These are phyloP conservation scores for Sturmia bella DNA, from an alignment of 2,888 invertebrate genomes.

Conservation along the genomic window DNA sequence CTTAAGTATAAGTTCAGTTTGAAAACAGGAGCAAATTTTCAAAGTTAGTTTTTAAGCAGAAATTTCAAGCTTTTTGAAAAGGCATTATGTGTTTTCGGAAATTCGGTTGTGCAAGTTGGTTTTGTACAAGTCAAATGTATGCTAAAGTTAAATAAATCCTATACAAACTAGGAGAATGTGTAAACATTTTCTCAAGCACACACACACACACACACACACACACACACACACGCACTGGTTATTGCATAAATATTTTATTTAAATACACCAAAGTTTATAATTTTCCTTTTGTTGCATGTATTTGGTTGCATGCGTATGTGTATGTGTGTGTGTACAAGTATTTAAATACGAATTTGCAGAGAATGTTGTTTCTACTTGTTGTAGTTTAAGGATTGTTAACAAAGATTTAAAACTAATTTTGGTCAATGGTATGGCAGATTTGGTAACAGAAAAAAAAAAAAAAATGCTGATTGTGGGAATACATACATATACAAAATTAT, in stretches of 20 bases:
- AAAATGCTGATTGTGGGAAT: constrained; percentile 15
- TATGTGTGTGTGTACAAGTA: neutral
- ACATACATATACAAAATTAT: too few species aligned
- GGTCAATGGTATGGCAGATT: constrained; percentile 59
- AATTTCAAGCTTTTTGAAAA: constrained; percentile 23
- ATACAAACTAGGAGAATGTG: neutral
- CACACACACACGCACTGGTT: too few species aligned
- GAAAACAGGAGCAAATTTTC: constrained; percentile 37
- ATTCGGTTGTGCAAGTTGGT: neutral
- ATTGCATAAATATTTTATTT: constrained; percentile 9
- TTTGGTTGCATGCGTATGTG: neutral
- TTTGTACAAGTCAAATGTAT: constrained; percentile 55
- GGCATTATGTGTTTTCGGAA: neutral
- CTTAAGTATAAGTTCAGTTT: constrained; percentile 54
- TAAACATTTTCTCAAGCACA: neutral
- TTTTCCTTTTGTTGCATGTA: neutral
- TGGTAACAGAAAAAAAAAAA: neutral
- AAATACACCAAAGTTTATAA: neutral
- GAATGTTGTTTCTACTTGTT: constrained; percentile 31
- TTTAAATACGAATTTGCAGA: constrained; percentile 12
- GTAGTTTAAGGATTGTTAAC: constrained; percentile 60
- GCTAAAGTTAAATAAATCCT: constrained; percentile 52
- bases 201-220: too few species aligned
- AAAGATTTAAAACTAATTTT: constrained; percentile 69
- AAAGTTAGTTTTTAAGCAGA: constrained; percentile 44